A percentile compares a stretch with the other conserved stretches of the same genome.
Evolutionary conservation across 2,888 invertebrate species (phyloP).

Genomic region (Hyles lineata): DNA sequence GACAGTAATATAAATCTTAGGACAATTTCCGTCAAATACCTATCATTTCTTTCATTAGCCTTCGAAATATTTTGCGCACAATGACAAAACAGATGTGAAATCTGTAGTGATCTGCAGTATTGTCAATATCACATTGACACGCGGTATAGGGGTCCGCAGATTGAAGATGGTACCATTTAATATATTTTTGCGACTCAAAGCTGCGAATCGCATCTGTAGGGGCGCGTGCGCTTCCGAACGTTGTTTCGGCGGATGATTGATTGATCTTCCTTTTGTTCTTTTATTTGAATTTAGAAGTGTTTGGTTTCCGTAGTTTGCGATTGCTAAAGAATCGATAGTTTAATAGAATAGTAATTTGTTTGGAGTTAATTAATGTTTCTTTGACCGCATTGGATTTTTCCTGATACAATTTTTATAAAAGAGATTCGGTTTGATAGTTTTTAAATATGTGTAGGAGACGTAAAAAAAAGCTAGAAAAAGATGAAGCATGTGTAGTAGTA

Average conservation of each 20-base stretch:
- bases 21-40: background rate
- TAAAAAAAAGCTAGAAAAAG: too few relatives aligned
- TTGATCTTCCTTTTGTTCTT: conserved; percentile 37
- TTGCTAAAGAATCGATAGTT: background rate
- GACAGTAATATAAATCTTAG: background rate
- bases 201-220: conserved; percentile 67
- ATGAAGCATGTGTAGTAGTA: too few relatives aligned
- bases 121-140: conserved; percentile 34
- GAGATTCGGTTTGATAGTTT: background rate
- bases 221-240: conserved; percentile 67
- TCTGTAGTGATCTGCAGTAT: conserved; percentile 35
- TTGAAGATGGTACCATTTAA: conserved; percentile 23
- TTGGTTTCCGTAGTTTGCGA: conserved; percentile 14
- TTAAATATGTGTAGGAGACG: too few relatives aligned
- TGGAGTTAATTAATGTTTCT: background rate
- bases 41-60: background rate
- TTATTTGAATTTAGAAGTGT: conserved; percentile 29
- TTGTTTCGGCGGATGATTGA: conserved; percentile 69
- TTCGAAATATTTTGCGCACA: background rate
- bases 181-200: conserved; percentile 45
- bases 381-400: background rate
- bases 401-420: background rate
- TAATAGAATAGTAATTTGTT: background rate
- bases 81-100: conserved; percentile 45
- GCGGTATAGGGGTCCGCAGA: conserved; percentile 29